Evolutionary conservation across 2,113 vertebrate species (phyloP).

Genomic region (Crotophaga sulcirostris): DNA sequence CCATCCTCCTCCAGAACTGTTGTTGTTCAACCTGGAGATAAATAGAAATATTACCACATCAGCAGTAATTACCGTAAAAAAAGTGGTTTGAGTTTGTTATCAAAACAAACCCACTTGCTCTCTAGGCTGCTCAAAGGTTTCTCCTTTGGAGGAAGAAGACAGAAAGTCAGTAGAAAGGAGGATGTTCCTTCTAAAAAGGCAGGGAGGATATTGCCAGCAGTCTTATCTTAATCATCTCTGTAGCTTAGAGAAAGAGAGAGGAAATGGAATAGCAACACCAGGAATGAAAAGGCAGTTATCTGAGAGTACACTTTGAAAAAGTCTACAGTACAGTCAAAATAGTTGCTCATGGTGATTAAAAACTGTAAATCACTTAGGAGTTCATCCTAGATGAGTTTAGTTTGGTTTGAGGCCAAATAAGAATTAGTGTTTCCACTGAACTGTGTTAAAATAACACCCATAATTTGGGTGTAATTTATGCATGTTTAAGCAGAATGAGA

Average conservation of each 20-base stretch:
- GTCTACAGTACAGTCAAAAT: not conserved
- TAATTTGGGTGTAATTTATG: not conserved
- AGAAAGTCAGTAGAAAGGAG: not conserved
- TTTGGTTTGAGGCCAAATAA: not conserved
- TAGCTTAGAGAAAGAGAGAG: not conserved
- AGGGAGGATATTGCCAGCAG: not conserved
- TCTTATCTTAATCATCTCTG: not conserved
- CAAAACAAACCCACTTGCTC: not conserved
- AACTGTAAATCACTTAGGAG: not conserved
- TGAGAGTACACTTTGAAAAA: not conserved
- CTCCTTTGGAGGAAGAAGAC: not conserved
- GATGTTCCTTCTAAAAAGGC: not conserved
- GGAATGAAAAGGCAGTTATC: not conserved
- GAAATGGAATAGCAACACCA: not conserved
- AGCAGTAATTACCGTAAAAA: not conserved
- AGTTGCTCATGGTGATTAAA: not conserved
- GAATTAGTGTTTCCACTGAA: not conserved
- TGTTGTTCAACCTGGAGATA: not conserved
- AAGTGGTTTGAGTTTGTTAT: not conserved
- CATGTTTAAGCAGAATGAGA: not conserved
- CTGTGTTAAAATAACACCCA: not conserved
- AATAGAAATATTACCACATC: not conserved
- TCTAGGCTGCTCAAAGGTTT: not conserved
- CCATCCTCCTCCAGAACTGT: not conserved
- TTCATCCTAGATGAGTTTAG: not conserved